Percentiles rank a stretch among this genome's conserved stretches.
Conservation (phyloP, 2,797 vertebrate species). For the Acridotheres tristis region DNA sequence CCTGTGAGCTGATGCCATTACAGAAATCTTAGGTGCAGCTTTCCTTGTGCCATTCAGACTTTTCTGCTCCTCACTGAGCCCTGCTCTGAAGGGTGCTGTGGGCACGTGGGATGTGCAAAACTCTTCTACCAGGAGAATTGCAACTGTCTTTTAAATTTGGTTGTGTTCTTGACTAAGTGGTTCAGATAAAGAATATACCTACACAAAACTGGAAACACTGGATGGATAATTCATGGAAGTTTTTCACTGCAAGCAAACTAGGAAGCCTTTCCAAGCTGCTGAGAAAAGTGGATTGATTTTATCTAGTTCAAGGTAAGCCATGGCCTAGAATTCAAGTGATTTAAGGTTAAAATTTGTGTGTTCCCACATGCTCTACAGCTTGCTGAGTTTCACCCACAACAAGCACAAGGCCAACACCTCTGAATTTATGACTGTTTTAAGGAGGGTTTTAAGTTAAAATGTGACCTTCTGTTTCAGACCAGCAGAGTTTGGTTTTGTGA, state of each 20-base stretch:
- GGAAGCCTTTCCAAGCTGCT: not conserved
- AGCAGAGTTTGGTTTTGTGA: not conserved
- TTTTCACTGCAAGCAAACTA: not conserved
- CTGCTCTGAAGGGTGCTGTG: not conserved
- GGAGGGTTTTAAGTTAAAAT: not conserved
- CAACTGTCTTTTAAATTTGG: not conserved
- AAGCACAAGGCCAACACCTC: not conserved
- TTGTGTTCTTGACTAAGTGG: not conserved
- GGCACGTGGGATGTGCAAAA: too few relatives aligned
- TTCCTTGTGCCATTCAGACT: not conserved
- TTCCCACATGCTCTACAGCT: not conserved
- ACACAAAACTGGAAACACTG: not conserved
- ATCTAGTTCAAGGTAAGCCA: not conserved
- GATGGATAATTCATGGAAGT: not conserved
- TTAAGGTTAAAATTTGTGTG: not conserved
- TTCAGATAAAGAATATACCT: not conserved
- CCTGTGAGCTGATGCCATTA: not conserved
- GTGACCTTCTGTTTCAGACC: not conserved
- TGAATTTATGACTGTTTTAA: not conserved
- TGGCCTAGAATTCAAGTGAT: not conserved
- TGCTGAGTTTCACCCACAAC: not conserved
- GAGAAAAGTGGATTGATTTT: not conserved
- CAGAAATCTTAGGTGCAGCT: not conserved
- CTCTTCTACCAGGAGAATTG: not conserved
- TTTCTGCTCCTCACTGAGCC: not conserved